Conservation (phyloP, 1,140 invertebrate species). For the Drosophila jambulina region DNA sequence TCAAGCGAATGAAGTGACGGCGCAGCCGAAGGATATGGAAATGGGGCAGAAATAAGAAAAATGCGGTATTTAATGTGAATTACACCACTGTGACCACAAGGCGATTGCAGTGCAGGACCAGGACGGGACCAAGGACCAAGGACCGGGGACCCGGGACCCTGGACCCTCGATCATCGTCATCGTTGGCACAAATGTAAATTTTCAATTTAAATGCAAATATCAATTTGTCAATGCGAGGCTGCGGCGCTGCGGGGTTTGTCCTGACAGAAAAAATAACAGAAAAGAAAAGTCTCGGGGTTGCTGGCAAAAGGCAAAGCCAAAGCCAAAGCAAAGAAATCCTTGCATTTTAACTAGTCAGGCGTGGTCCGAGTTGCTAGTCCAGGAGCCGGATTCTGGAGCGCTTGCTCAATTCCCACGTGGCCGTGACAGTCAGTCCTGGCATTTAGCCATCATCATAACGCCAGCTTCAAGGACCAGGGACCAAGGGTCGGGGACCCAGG, state of each 20-base stretch:
- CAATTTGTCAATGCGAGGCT: constrained; percentile 83
- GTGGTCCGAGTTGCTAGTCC: constrained; percentile 49
- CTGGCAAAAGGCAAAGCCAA: constrained; percentile 2
- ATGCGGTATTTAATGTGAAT: constrained; percentile 85
- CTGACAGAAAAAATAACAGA: neutral
- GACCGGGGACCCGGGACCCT: neutral
- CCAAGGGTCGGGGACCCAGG: constrained; percentile 15
- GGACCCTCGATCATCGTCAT: constrained; percentile 67
- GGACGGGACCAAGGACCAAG: neutral
- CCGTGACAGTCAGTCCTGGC: constrained; percentile 66
- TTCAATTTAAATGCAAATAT: constrained; percentile 85
- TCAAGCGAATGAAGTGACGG: constrained; percentile 74
- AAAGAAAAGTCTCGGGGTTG: constrained; percentile 2
- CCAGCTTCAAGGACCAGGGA: constrained; percentile 41
- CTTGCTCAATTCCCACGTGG: constrained; percentile 72
- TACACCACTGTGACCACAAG: constrained; percentile 84
- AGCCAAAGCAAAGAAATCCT: constrained; percentile 60
- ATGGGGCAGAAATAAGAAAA: constrained; percentile 79
- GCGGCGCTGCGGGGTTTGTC: constrained; percentile 20
- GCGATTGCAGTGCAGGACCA: constrained; percentile 25
- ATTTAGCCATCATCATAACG: constrained; percentile 80
- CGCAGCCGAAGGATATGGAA: constrained; percentile 54
- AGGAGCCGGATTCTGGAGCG: constrained; percentile 25
- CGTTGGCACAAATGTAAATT: constrained; percentile 83
- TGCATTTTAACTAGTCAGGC: constrained; percentile 82